These are phyloP conservation scores for Philaethria dido DNA, from an alignment of 2,888 invertebrate species.

Conservation along the genomic window DNA sequence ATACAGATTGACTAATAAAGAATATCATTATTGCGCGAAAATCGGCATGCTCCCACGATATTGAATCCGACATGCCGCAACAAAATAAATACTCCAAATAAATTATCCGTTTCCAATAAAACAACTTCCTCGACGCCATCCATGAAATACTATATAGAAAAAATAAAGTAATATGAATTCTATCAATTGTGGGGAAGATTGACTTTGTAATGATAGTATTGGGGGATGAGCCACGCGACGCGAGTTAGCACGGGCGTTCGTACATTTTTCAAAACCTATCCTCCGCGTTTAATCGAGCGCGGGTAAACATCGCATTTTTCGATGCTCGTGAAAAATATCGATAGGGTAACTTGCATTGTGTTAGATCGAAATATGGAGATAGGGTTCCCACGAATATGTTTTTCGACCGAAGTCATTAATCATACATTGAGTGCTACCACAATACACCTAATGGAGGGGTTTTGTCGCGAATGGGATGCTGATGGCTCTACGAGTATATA, in stretches of 20 bases:
- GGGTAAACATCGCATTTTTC: slow-evolving; percentile 80
- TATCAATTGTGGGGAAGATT: slow-evolving; percentile 48
- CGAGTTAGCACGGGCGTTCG: slow-evolving; percentile 53
- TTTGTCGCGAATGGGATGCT: slow-evolving; percentile 65
- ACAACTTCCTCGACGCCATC: slow-evolving; percentile 69
- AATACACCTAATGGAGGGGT: slow-evolving; percentile 72
- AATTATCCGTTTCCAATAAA: slow-evolving; percentile 82
- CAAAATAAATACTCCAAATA: slow-evolving; percentile 80
- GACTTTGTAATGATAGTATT: slow-evolving; percentile 15
- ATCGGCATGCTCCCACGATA: slow-evolving; percentile 64
- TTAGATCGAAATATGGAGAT: slow-evolving; percentile 56
- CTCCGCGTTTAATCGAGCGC: slow-evolving; percentile 77
- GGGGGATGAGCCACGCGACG: slow-evolving; percentile 32
- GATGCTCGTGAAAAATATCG: slow-evolving; percentile 72
- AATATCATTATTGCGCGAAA: slow-evolving; percentile 50
- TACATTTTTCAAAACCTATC: slow-evolving; percentile 75
- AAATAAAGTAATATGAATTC: slow-evolving; percentile 48
- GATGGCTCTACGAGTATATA: slow-evolving; percentile 56
- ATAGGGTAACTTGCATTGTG: slow-evolving; percentile 65
- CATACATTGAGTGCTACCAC: slow-evolving; percentile 75
- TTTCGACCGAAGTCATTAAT: slow-evolving; percentile 71
- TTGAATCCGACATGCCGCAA: slow-evolving; percentile 69
- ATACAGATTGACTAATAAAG: slow-evolving; percentile 53
- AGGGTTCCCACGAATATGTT: slow-evolving; percentile 76
- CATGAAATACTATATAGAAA: slow-evolving; percentile 49